These are phyloP conservation scores for Siniperca scherzeri DNA, from an alignment of 2,797 vertebrate genomes.

Conservation along the genomic window DNA sequence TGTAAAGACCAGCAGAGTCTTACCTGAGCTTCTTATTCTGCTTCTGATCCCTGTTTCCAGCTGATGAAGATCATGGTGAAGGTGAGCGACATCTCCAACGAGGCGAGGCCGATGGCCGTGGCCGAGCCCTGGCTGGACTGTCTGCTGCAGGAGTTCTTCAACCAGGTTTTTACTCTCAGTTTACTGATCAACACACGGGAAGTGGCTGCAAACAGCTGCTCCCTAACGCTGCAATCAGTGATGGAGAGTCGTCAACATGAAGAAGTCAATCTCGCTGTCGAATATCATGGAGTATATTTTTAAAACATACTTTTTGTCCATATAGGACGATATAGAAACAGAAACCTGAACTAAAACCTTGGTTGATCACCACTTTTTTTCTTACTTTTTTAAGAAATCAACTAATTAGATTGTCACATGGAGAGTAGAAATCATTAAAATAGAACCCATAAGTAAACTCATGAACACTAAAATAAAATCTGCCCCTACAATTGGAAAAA, in stretches of 20 bases:
- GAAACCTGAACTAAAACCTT: too few relatives aligned
- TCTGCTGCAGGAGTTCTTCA: slow-evolving; percentile 94
- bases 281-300: background rate
- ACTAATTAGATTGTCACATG: too few relatives aligned
- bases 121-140: slow-evolving; percentile 95
- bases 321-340: too few relatives aligned
- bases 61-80: slow-evolving; percentile 96
- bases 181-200: slow-evolving; percentile 1
- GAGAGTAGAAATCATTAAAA: too few relatives aligned
- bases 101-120: slow-evolving; percentile 91
- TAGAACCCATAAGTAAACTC: too few relatives aligned
- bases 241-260: background rate
- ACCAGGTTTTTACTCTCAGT: slow-evolving; percentile 86
- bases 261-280: background rate
- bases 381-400: too few relatives aligned
- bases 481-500: background rate
- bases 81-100: slow-evolving; percentile 96
- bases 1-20: too few relatives aligned
- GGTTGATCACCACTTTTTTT: too few relatives aligned
- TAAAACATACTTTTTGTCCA: too few relatives aligned
- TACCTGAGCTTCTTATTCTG: background rate
- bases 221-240: too few relatives aligned
- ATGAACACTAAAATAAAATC: too few relatives aligned
- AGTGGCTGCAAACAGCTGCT: background rate
- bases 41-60: slow-evolving; percentile 73